These are phyloP conservation scores for Phacellophora camtschatica DNA, from an alignment of 30 jellyfish, hydroid and myxozoan genomes.

Conservation along the genomic window DNA sequence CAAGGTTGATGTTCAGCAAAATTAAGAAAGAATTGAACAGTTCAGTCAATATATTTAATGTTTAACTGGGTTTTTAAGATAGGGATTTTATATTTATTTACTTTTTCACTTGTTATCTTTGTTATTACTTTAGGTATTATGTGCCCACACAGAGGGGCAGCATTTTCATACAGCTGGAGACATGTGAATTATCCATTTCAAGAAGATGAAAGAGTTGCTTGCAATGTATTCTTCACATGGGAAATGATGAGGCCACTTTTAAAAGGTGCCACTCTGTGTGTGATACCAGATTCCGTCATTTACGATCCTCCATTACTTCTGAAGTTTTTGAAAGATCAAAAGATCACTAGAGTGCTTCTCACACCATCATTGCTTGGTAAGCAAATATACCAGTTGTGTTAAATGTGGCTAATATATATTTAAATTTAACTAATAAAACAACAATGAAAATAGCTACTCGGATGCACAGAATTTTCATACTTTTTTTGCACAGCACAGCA, in stretches of 20 bases:
- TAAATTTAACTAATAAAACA: no score
- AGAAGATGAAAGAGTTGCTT: constrained; percentile 78
- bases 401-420: no score
- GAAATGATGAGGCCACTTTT: constrained; percentile 91
- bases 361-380: constrained; percentile 91
- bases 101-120: no score
- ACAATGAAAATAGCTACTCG: no score
- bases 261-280: constrained; percentile 66
- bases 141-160: constrained; percentile 97
- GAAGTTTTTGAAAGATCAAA: constrained; percentile 55
- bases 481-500: no score
- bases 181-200: constrained; percentile 75
- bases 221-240: constrained; percentile 90
- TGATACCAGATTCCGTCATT: constrained; percentile 79
- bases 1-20: no score
- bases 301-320: constrained; percentile 79
- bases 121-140: constrained; percentile 70
- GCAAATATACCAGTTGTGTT: not conserved
- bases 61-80: no score
- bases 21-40: no score
- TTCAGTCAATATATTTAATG: no score
- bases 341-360: constrained; percentile 70
- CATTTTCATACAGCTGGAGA: constrained; percentile 83
- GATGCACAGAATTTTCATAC: no score
- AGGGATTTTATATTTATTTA: no score